phyloP scores from a whole-genome alignment of 2,888 invertebrate genomes.

The Rhyacophila evoluta region DNA sequence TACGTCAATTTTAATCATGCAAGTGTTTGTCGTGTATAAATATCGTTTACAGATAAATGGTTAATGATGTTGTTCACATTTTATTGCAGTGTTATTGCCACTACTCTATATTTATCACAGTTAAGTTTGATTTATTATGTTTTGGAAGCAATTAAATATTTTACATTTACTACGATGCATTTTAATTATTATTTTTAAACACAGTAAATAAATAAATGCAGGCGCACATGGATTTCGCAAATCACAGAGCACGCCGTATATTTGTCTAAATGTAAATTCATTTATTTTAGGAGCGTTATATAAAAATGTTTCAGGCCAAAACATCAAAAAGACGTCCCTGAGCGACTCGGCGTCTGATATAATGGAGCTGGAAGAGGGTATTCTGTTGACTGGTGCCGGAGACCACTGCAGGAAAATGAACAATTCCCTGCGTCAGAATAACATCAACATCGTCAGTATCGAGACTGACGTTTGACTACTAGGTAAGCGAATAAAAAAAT shows the following conservation, averaged over 20 bases:
- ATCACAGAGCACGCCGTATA: neutral
- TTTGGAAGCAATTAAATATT: too few species aligned
- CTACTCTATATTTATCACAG: too few species aligned
- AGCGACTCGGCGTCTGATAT: slow-evolving; percentile 91
- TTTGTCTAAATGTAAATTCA: neutral
- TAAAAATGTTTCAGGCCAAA: slow-evolving; percentile 75
- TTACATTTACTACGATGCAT: neutral
- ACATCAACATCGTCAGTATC: slow-evolving; percentile 85
- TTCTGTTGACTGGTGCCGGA: slow-evolving; percentile 72
- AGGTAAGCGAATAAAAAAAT: slow-evolving; percentile 78
- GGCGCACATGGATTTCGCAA: neutral
- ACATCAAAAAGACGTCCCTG: slow-evolving; percentile 88
- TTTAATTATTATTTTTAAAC: neutral
- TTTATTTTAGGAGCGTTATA: neutral
- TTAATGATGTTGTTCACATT: too few species aligned
- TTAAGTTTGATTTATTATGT: too few species aligned
- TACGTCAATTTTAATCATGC: too few species aligned
- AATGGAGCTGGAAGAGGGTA: slow-evolving; percentile 92
- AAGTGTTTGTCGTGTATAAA: too few species aligned
- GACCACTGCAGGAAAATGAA: slow-evolving; percentile 75
- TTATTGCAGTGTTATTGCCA: too few species aligned
- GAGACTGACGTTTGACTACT: slow-evolving; percentile 97
- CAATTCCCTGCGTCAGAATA: slow-evolving; percentile 80
- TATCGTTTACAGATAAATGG: too few species aligned
- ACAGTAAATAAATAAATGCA: neutral